These are phyloP conservation scores for Aphis gossypii DNA, from an alignment of 1,140 invertebrate species.

Conservation along the genomic window DNA sequence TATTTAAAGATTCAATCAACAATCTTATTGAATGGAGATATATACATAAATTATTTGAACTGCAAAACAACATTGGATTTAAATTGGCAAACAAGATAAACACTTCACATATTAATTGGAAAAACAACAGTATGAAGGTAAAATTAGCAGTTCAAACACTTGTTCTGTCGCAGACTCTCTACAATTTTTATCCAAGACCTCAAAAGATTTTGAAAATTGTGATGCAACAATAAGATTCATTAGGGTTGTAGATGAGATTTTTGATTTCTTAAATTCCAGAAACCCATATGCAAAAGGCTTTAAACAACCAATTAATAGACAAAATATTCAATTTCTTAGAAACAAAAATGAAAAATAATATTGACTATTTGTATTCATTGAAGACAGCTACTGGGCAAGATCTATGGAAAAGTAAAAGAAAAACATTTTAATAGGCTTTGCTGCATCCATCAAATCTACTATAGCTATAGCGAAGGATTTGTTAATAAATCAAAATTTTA, in stretches of 20 bases:
- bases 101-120: neutral
- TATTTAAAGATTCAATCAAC: neutral
- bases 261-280: slow-evolving; percentile 37
- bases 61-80: neutral
- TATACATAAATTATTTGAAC: slow-evolving; percentile 2
- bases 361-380: neutral
- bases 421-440: too few relatives aligned
- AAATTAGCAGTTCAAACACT: slow-evolving; percentile 17
- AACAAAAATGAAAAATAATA: slow-evolving; percentile 30
- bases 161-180: slow-evolving; percentile 9
- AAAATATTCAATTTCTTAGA: neutral
- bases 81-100: slow-evolving; percentile 28
- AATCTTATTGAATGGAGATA: slow-evolving; percentile 37
- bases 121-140: neutral
- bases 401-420: too few relatives aligned
- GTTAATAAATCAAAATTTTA: neutral
- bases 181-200: neutral
- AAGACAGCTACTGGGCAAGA: too few relatives aligned
- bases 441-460: too few relatives aligned
- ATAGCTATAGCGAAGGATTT: too few relatives aligned
- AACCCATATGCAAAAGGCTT: slow-evolving; percentile 18
- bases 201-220: slow-evolving; percentile 15
- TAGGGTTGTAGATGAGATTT: slow-evolving; percentile 19
- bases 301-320: neutral
- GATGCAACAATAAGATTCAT: slow-evolving; percentile 25